Conservation (phyloP, 2,888 invertebrate genomes). For the Rosalia funebris region DNA sequence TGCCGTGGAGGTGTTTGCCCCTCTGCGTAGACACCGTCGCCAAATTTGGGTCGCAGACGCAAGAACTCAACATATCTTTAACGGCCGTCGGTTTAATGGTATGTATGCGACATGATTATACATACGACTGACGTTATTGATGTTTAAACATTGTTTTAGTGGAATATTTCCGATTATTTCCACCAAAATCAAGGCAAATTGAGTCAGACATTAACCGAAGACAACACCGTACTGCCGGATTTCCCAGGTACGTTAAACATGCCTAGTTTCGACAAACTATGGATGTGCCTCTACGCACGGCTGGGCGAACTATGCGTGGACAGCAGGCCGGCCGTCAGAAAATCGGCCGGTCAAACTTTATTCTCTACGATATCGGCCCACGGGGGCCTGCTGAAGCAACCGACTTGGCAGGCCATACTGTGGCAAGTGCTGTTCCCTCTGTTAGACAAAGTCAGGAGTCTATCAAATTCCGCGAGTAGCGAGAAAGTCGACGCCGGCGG, state of each 20-base stretch:
- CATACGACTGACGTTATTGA: not conserved
- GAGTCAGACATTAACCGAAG: slow-evolving; percentile 77
- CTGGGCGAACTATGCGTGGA: slow-evolving; percentile 94
- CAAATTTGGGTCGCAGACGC: slow-evolving; percentile 95
- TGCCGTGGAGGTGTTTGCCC: slow-evolving; percentile 92
- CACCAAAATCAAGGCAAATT: slow-evolving; percentile 93
- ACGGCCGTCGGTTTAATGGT: slow-evolving; percentile 97
- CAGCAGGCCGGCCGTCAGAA: slow-evolving; percentile 92
- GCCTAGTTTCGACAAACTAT: slow-evolving; percentile 90
- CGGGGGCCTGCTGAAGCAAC: slow-evolving; percentile 84
- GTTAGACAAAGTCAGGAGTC: slow-evolving; percentile 87
- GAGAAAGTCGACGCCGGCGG: slow-evolving; percentile 88
- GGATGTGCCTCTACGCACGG: slow-evolving; percentile 94
- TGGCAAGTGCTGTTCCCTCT: slow-evolving; percentile 97
- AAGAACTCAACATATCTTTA: slow-evolving; percentile 95
- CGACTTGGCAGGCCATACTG: slow-evolving; percentile 93
- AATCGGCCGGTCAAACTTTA: slow-evolving; percentile 96
- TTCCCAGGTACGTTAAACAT: slow-evolving; percentile 85
- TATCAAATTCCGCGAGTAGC: slow-evolving; percentile 76
- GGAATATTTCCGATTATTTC: slow-evolving; percentile 98
- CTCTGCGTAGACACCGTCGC: slow-evolving; percentile 92
- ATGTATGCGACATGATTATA: slow-evolving; percentile 38
- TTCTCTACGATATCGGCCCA: slow-evolving; percentile 98
- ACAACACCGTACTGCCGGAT: slow-evolving; percentile 82
- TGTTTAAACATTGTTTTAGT: slow-evolving; percentile 70